Percentiles rank a stretch among this genome's conserved stretches.
Conservation (phyloP, 2,113 vertebrate species). For the Ia io region DNA sequence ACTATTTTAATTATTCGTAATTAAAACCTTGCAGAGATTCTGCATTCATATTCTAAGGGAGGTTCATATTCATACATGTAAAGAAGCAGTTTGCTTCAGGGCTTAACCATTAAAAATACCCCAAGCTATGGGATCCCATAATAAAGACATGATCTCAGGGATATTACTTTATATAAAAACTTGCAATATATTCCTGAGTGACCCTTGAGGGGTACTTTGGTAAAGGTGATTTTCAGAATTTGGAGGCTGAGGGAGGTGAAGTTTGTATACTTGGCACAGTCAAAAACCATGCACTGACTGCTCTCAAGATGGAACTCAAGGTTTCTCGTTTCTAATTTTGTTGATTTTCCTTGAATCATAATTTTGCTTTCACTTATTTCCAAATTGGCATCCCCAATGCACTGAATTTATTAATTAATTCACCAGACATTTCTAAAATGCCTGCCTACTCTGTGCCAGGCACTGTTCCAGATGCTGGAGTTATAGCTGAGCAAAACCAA, state of each 20-base stretch:
- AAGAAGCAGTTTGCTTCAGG: constrained; percentile 1
- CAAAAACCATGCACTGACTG: not conserved
- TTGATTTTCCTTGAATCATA: not conserved
- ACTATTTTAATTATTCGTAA: constrained; percentile 53
- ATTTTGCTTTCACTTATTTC: constrained; percentile 22
- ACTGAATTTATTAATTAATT: constrained; percentile 11
- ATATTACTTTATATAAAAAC: constrained; percentile 25
- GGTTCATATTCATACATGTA: constrained; percentile 7
- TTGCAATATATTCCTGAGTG: not conserved
- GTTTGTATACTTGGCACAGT: not conserved
- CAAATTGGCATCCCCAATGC: not conserved
- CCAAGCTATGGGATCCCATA: not conserved
- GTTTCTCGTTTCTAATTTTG: constrained; percentile 23
- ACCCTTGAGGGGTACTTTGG: not conserved
- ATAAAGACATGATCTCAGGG: not conserved
- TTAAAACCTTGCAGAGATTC: constrained; percentile 39
- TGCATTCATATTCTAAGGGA: constrained; percentile 11
- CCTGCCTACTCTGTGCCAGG: not conserved
- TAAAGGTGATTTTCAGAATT: not conserved
- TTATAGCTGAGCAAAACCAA: not conserved
- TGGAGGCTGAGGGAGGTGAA: not conserved
- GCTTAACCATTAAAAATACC: not conserved
- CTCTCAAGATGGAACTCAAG: not conserved
- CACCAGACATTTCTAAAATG: not conserved
- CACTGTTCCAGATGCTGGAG: not conserved